These are phyloP conservation scores for Manis crassicaudata DNA, from an alignment of 2,797 vertebrate species.

Conservation along the genomic window DNA sequence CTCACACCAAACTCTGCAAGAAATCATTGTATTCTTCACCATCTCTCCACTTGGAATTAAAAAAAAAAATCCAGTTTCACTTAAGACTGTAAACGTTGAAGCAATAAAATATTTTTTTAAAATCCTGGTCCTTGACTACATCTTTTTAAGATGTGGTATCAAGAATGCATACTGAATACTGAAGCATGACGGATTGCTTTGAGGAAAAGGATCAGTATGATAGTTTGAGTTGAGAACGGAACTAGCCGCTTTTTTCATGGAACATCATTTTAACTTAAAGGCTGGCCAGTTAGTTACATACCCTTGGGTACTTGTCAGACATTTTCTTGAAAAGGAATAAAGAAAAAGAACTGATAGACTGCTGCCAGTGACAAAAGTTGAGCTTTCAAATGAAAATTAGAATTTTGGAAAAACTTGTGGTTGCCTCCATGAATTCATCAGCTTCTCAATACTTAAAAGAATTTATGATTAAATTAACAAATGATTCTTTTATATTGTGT, in stretches of 20 bases:
- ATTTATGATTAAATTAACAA: not conserved
- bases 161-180: not conserved
- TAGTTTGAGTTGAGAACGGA: not conserved
- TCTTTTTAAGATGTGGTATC: not conserved
- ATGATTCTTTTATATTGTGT: not conserved
- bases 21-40: not conserved
- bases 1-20: not conserved
- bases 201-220: not conserved
- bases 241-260: not conserved
- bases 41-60: not conserved
- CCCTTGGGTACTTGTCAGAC: not conserved
- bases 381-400: constrained; percentile 36
- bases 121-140: not conserved
- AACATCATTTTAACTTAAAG: constrained; percentile 23
- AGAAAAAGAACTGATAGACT: not conserved
- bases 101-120: not conserved
- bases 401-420: constrained; percentile 14
- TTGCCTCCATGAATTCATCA: not conserved
- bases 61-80: not conserved
- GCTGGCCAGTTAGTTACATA: not conserved
- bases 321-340: not conserved
- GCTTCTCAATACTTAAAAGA: not conserved
- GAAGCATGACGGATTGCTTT: not conserved
- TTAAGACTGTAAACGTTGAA: not conserved
- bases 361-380: not conserved